A percentile compares a stretch with the other conserved stretches of the same genome.
phyloP scores from a whole-genome alignment of 64 coral and sea anemone genomes.

The Anthopleura sola region DNA sequence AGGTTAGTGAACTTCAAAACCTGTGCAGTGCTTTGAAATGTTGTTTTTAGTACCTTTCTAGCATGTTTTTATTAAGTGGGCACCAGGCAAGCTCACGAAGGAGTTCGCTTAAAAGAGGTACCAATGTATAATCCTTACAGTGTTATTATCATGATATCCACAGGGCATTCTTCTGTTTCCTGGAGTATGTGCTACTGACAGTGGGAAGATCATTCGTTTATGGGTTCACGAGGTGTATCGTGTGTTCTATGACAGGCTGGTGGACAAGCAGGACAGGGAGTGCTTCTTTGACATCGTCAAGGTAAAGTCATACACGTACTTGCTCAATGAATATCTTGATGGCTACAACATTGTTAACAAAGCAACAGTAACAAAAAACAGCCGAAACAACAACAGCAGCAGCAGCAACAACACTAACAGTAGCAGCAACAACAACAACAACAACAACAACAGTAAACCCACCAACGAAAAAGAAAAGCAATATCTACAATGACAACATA shows the following conservation, averaged over 20 bases:
- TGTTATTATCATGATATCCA: neutral
- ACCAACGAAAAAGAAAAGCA: neutral
- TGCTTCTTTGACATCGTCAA: slow-evolving; percentile 95
- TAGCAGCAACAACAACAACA: neutral
- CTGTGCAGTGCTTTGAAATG: too few relatives aligned
- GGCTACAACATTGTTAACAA: too few relatives aligned
- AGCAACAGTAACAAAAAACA: too few relatives aligned
- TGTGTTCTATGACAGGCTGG: slow-evolving; percentile 93
- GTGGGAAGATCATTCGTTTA: slow-evolving; percentile 60
- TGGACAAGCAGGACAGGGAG: slow-evolving; percentile 59
- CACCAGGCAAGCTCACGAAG: too few relatives aligned
- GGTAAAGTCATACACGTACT: slow-evolving; percentile 13
- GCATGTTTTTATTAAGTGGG: too few relatives aligned
- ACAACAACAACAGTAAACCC: neutral
- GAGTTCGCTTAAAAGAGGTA: too few relatives aligned
- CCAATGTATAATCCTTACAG: neutral
- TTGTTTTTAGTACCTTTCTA: too few relatives aligned
- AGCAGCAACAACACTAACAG: neutral
- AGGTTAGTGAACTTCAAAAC: slow-evolving; percentile 18
- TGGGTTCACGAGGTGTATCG: slow-evolving; percentile 98
- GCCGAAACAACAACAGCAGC: too few relatives aligned
- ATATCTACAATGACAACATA: neutral
- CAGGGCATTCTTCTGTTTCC: slow-evolving; percentile 88
- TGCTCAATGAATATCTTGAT: neutral
- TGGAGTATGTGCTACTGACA: slow-evolving; percentile 52